Evolutionary conservation across 2,888 invertebrate genomes (phyloP).

Genomic region (Hipparchia sbordonii): DNA sequence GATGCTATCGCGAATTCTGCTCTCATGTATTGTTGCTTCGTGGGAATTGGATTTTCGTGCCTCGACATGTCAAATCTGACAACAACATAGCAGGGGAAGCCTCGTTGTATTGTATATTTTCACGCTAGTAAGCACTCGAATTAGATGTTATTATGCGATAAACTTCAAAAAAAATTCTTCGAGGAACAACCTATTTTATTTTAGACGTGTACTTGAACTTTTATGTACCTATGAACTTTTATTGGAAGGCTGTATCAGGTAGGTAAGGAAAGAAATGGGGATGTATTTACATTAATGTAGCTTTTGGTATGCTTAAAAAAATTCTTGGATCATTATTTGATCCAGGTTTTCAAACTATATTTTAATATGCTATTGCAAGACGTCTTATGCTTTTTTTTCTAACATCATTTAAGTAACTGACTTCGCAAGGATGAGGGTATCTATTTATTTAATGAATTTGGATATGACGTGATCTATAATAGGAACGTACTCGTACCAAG

Average conservation of each 20-base stretch:
- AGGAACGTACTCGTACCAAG: no score
- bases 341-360: no score
- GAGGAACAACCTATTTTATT: not conserved
- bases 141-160: conserved; percentile 10
- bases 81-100: conserved; percentile 40
- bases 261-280: not conserved
- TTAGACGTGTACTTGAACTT: not conserved
- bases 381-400: no score
- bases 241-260: not conserved
- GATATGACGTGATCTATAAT: no score
- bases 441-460: no score
- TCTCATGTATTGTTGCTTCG: conserved; percentile 56
- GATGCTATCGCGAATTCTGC: conserved; percentile 67
- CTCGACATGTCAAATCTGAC: conserved; percentile 50
- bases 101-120: conserved; percentile 28
- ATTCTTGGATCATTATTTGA: no score
- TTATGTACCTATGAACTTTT: not conserved
- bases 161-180: not conserved
- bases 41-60: conserved; percentile 62
- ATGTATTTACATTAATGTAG: not conserved
- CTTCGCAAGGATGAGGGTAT: not conserved
- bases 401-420: not conserved
- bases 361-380: no score
- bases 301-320: not conserved
- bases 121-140: conserved; percentile 9